Base-by-base conservation (phyloP, 2,888 invertebrate genomes). In the Antheraea yamamai region DNA sequence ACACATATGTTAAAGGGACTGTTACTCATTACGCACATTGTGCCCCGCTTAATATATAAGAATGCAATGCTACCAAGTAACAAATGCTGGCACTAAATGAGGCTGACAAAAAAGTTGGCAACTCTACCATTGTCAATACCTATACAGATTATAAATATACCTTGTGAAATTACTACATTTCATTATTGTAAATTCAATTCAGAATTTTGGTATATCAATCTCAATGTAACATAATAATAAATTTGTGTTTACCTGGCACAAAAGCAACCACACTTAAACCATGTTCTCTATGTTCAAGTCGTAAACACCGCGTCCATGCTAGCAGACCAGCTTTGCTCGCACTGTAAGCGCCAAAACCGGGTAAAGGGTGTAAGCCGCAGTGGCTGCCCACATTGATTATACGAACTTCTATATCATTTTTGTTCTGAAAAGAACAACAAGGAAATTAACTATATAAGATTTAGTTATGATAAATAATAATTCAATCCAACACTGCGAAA, bases 301-400 rank as follows among this genome's bases (percentile, higher is more conserved):
- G 95, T 47, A 98, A 89, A 10, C 96, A 95, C 77, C 96, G 96
- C 20, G 96, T 96, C 96, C 97, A 98, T 1, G 96, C 96, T 72
- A 96, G 90, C 6, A 98, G 85, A 0, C 96, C 98, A 1, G 97
- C 96, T 91, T 98, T 98, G 20, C 97, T 97, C 1, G 98, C 98
- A 26, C 97, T 96, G 90, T 98, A 98, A 1, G 97, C 95, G 0
- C 96, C 95, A 76, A 98, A 92, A 0, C 97, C 96, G 0, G 98
- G 98, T 73, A 98, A 90, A 18, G 95, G 96, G 88, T 95, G 96
- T 84, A 92, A 89, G 0, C 97, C 97, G 87, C 98, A 98, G 85
- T 98, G 98, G 85, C 98, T 98, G 6, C 96, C 96, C n/a, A 98
- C 93, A 82, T 97, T 97, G 77, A 98, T 96, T 75, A 98, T 92